Evolutionary conservation across 1,140 invertebrate genomes (phyloP).

Genomic region (Cydia amplana): DNA sequence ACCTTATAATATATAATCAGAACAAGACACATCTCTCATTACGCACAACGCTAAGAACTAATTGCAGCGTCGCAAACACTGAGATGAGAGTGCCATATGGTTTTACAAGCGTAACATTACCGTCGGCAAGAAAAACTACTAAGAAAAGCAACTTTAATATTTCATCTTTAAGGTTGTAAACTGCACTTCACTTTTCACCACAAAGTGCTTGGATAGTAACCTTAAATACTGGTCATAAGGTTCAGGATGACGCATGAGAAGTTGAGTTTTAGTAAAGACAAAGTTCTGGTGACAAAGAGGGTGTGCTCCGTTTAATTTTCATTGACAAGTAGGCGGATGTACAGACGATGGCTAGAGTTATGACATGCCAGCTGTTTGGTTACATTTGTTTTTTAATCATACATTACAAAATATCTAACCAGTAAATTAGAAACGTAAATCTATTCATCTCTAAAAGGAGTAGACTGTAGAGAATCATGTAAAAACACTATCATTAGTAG

Average conservation of each 20-base stretch:
- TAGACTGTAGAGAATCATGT: too few relatives aligned
- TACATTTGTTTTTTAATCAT: not conserved
- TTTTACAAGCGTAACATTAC: not conserved
- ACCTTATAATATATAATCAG: constrained; percentile 23
- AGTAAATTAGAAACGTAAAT: too few relatives aligned
- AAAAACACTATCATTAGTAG: too few relatives aligned
- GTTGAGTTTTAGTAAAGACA: not conserved
- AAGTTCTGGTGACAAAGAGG: constrained; percentile 36
- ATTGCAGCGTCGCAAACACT: constrained; percentile 36
- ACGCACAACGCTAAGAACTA: constrained; percentile 33
- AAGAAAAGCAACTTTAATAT: not conserved
- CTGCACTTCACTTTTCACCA: not conserved
- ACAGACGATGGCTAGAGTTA: constrained; percentile 1
- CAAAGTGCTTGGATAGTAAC: not conserved
- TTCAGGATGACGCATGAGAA: not conserved
- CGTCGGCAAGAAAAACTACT: not conserved
- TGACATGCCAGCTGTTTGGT: not conserved
- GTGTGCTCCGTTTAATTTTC: constrained; percentile 39
- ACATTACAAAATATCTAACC: not conserved
- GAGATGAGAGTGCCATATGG: constrained; percentile 36
- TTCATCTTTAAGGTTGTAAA: constrained; percentile 12
- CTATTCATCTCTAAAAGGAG: too few relatives aligned
- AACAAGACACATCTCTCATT: constrained; percentile 30
- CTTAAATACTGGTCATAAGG: not conserved
- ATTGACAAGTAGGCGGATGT: constrained; percentile 36